Percentiles rank a stretch among this genome's conserved stretches.
These are phyloP conservation scores for Tragelaphus imberbis DNA, from an alignment of 2,113 vertebrate genomes.

Conservation along the genomic window DNA sequence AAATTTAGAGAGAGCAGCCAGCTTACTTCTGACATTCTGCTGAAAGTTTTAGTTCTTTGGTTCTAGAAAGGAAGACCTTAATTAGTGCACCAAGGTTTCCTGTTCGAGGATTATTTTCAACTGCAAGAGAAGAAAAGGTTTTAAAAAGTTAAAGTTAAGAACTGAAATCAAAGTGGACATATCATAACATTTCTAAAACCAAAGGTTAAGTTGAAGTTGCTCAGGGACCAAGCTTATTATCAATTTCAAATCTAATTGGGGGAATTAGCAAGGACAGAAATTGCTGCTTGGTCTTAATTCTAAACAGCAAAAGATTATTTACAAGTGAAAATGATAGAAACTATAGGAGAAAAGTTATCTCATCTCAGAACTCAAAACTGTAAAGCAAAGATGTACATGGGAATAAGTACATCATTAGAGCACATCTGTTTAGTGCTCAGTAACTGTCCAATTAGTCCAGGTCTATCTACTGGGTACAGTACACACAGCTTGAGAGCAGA, in stretches of 20 bases:
- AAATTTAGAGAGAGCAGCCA: neutral
- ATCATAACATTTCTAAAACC: conserved; percentile 26
- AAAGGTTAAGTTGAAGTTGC: neutral
- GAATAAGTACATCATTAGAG: neutral
- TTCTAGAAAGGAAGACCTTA: conserved; percentile 95
- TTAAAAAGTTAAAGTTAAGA: conserved; percentile 40
- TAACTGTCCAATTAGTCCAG: neutral
- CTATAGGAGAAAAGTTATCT: neutral
- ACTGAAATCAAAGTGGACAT: neutral
- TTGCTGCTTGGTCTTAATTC: neutral
- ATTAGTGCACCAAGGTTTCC: conserved; percentile 93
- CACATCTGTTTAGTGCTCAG: neutral
- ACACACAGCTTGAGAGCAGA: neutral
- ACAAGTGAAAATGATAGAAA: neutral
- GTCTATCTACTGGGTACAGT: too few species aligned
- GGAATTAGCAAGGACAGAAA: neutral
- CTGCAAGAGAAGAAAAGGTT: conserved; percentile 76
- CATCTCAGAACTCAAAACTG: conserved; percentile 7
- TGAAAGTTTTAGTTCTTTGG: conserved; percentile 98
- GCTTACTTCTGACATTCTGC: conserved; percentile 99
- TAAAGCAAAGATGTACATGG: neutral
- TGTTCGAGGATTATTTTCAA: conserved; percentile 96
- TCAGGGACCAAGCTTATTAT: neutral
- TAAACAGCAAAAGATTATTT: neutral
- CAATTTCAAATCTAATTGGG: neutral